These are phyloP conservation scores for Jacana jacana DNA, from an alignment of 2,113 vertebrate genomes.

Conservation along the genomic window DNA sequence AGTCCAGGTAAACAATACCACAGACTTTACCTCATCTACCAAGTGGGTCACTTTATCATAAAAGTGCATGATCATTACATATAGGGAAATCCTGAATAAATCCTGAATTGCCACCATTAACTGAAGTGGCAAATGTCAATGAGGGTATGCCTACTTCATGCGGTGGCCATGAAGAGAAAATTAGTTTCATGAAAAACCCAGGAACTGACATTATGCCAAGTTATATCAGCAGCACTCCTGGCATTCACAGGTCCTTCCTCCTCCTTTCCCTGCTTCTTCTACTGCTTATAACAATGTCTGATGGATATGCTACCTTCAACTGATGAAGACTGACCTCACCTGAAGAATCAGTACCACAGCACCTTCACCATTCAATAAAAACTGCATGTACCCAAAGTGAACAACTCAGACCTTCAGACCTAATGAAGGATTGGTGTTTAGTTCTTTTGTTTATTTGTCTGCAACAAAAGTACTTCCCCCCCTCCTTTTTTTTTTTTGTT, in stretches of 20 bases:
- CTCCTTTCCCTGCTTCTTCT: background rate
- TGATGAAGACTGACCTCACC: fast-evolving
- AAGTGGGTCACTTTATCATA: too few relatives aligned
- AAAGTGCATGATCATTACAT: too few relatives aligned
- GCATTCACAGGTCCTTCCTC: background rate
- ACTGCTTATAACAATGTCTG: background rate
- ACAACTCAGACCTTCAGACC: background rate
- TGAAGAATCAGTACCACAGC: fast-evolving
- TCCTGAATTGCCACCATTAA: too few relatives aligned
- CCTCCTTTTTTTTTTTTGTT: too few relatives aligned
- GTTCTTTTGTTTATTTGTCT: background rate
- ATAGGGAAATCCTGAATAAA: background rate
- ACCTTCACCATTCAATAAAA: background rate
- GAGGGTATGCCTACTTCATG: background rate
- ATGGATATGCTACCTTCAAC: background rate
- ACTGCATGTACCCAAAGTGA: background rate
- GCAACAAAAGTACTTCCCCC: background rate
- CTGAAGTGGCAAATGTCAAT: background rate
- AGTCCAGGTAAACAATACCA: too few relatives aligned
- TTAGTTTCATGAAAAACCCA: background rate
- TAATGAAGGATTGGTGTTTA: background rate
- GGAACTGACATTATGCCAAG: fast-evolving
- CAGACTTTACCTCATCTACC: too few relatives aligned
- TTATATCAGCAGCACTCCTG: background rate
- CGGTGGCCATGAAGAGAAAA: background rate